Evolutionary conservation across 2,888 invertebrate species (phyloP), one percentile per base, ranked within the genome.

Genomic region (Erannis defoliaria): DNA sequence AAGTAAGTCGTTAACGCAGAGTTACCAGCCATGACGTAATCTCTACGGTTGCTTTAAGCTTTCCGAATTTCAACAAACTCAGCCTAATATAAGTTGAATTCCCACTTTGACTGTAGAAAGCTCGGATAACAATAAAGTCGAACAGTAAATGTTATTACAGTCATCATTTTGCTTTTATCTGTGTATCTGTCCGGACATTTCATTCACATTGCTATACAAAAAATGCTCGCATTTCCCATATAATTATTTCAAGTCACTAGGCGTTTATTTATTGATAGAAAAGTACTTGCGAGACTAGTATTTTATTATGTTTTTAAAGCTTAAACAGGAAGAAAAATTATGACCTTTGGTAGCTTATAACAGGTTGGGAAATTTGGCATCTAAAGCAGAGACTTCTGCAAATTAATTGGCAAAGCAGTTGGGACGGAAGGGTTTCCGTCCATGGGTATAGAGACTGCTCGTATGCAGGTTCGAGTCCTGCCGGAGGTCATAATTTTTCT

Each of bases 31-130:
- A 53, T 63, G 61, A 67, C 66, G 62, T 64, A 67, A 70, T 66
- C 64, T 68, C 61, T 64, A 61, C 62, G 69, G 64, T 62, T 64
- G 63, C 63, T 56, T 67, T 65, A 58, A 66, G 64, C 61, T 67
- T 61, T 60, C 51, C 56, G 46, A 64, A 64, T 26, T 61, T 56
- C 60, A 56, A 49, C 50, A 49, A 66, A 55, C 55, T 56, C 45
- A 6, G 55, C 55, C 43, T 48, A 29, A 61, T 62, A 56, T 53
- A 48, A 57, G 53, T 58, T 56, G 51, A 56, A 62, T 62, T 51
- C 56, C 62, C 51, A 51, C 55, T 55, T 61, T 51, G 55, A 38
- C 61, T 51, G 40, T 56, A 51, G 51, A 53, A 56, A 62, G 38
- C 46, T 62, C 42, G 56, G 62, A 56, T 62, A 45, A 51, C 48